A percentile compares a stretch with the other conserved stretches of the same genome.
Evolutionary conservation across 1,140 invertebrate genomes (phyloP).

Genomic region (Pararge aegeria): DNA sequence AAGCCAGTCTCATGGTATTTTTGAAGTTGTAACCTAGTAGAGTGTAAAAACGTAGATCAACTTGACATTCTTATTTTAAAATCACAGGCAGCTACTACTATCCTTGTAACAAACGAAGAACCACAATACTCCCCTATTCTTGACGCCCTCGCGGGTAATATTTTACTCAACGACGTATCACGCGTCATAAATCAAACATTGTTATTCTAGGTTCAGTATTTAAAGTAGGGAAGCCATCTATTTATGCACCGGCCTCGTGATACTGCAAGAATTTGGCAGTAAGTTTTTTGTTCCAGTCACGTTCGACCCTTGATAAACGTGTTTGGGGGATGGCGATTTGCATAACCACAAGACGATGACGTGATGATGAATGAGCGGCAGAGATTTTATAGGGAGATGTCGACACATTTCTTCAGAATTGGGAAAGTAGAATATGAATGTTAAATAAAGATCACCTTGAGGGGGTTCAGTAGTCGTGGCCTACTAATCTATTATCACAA

Average conservation of each 20-base stretch:
- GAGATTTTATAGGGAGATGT: conserved; percentile 22
- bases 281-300: conserved; percentile 38
- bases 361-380: conserved; percentile 29
- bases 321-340: conserved; percentile 18
- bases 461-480: no score
- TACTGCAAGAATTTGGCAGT: conserved; percentile 43
- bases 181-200: conserved; percentile 65
- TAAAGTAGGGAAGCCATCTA: conserved; percentile 53
- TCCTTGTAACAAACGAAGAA: conserved; percentile 11
- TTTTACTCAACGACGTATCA: conserved; percentile 61
- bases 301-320: conserved; percentile 32
- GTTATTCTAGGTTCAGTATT: conserved; percentile 40
- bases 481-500: no score
- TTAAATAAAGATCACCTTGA: no score
- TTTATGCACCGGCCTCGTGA: conserved; percentile 50
- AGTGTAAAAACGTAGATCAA: background rate
- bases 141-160: conserved; percentile 67
- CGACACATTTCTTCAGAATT: background rate
- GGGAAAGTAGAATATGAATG: background rate
- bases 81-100: background rate
- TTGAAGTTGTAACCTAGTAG: no score
- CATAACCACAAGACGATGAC: conserved; percentile 16
- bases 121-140: conserved; percentile 31
- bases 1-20: no score
- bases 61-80: background rate